These are phyloP conservation scores for Artibeus lituratus DNA, from an alignment of 2,797 vertebrate genomes.

Conservation along the genomic window DNA sequence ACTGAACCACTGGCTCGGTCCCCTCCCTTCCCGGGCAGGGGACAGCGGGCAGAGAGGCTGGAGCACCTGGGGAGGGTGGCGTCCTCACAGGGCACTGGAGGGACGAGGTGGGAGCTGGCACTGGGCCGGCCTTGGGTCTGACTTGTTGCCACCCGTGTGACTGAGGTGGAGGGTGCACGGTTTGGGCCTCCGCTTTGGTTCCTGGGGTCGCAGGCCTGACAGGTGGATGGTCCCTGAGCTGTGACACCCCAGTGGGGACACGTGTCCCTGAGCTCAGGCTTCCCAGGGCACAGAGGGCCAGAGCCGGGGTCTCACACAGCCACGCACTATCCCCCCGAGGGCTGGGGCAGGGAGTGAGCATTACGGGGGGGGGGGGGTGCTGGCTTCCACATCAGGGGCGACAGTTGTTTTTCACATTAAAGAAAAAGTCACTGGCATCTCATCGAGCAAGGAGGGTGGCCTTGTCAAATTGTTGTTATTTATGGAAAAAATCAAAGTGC, in stretches of 20 bases:
- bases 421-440: conserved; percentile 6
- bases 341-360: conserved; percentile 68
- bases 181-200: conserved; percentile 72
- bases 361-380: conserved; percentile 7
- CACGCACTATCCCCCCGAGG: conserved; percentile 65
- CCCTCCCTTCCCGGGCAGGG: neutral
- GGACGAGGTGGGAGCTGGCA: conserved; percentile 25
- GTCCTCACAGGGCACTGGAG: conserved; percentile 14
- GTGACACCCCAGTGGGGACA: conserved; percentile 76
- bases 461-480: neutral
- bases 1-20: neutral
- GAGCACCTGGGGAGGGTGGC: neutral
- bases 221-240: conserved; percentile 76
- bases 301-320: conserved; percentile 52
- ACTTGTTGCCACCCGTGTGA: conserved; percentile 68
- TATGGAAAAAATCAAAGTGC: neutral
- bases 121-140: conserved; percentile 54
- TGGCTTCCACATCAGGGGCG: neutral
- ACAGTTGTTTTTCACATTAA: neutral
- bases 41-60: neutral
- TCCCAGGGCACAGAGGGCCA: conserved; percentile 74
- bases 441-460: neutral
- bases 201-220: conserved; percentile 73
- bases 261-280: conserved; percentile 69
- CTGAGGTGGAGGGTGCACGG: conserved; percentile 73